Base-by-base conservation (phyloP, 2,888 invertebrate species). In the Ornithoptera priamus region DNA sequence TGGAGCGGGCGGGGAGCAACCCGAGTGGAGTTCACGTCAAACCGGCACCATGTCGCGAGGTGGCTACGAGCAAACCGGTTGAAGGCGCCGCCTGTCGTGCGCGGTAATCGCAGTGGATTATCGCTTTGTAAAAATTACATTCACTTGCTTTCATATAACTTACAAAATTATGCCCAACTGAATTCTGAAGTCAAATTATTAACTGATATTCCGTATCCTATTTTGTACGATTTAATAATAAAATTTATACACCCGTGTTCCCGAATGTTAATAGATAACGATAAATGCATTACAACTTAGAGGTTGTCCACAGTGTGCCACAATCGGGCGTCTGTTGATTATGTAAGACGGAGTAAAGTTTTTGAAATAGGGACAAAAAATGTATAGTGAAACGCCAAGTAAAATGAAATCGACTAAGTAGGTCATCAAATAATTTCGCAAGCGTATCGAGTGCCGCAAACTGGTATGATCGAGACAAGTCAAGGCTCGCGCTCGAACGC, bases 391-490 rank as follows among this genome's bases (percentile, higher is more conserved):
- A 82, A 82, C 84, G 83, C 82, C 85, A 84, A 85, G 84, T 81
- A 84, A 87, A 90, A 89, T 83, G 89, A 90, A 91, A 88, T 88
- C 87, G 82, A 77, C 85, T 84, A 90, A 91, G 89, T 91, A 85
- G 91, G 91, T 88, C 92, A 89, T 90, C 88, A 89, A 87, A 89
- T 85, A 87, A 91, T 92, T 91, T 92, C 90, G 89, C 89, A 92
- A 91, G 85, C 87, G 86, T 89, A 90, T 88, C 86, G 89, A 90
- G 86, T 89, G 89, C 89, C 84, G 89, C 89, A 89, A 88, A 90
- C 89, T 90, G 86, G 89, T 89, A 87, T 86, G 86, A 84, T 79
- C 75, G 85, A 85, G 85, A 83, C 88, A 78, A 90, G 86, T 90
- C 92, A 91, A 90, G 92, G 90, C 85, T 85, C 79, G 78, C 72